Base-by-base conservation (phyloP, 2,113 vertebrate genomes). In the Colius striatus region DNA sequence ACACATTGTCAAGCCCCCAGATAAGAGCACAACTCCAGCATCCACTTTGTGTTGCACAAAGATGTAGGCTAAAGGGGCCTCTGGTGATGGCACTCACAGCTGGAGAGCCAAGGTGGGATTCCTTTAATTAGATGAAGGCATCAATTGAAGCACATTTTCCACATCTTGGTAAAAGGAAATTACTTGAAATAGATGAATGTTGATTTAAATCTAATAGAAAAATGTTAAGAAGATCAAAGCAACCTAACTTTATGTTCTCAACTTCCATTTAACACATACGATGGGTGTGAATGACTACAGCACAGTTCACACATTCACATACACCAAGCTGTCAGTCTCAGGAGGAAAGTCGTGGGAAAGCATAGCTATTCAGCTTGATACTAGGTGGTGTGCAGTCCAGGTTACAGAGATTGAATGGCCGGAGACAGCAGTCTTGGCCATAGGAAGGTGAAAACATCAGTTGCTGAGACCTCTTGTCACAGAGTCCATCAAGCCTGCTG, bases 241-340 rank as follows among this genome's bases (percentile, higher is more conserved):
- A 95, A 73, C 50, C 81, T 77, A 48, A 94, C 87, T 94, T 75
- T 41, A 34, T 65, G 58, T 87, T 95, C 84, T 84, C 71, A 26
- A 17, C 71, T 82, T 60, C 54, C 43, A 65, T 23, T 34, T 89
- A 67, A 79, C 87, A 62, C n/a, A 54, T 8, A 53, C 4, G 14
- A 30, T 38, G 62, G 71, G 89, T 84, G 94, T 1, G 45, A 95
- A 79, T 34, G 84, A 76, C 77, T 79, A 9, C 30, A 84, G 81
- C 62, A 68, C 13, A 84, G 80, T 18, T 92, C 85, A 20, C 79
- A 77, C 75, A 34, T 10, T 11, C 32, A 34, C 5, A 23, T 4
- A 26, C 55, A 54, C 11, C 71, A 51, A 34, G 89, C 84, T 92
- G 84, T 3, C 66, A n/a, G 55, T 6, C 53, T 27, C 65, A 17